These are phyloP conservation scores for Ochropacha duplaris DNA, from an alignment of 2,888 invertebrate genomes.

Conservation along the genomic window DNA sequence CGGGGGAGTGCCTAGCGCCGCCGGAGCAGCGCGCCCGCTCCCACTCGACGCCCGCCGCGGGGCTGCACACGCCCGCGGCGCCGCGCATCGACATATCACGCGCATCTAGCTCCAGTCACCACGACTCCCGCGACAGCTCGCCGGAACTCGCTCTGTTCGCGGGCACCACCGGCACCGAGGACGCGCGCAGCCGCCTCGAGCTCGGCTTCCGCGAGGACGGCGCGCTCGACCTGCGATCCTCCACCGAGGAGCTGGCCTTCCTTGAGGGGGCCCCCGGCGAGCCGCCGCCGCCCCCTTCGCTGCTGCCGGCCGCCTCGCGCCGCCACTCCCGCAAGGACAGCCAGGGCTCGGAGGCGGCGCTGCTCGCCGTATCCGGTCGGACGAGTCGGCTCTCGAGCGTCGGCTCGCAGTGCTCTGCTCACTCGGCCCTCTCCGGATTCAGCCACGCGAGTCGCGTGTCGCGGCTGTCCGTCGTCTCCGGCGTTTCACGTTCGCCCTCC, in stretches of 20 bases:
- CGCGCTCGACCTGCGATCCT: slow-evolving; percentile 92
- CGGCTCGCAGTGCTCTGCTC: slow-evolving; percentile 89
- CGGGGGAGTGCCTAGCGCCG: slow-evolving; percentile 40
- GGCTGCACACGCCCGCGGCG: slow-evolving; percentile 86
- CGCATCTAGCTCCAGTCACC: slow-evolving; percentile 94
- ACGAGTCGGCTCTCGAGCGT: slow-evolving; percentile 89
- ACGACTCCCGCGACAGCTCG: slow-evolving; percentile 92
- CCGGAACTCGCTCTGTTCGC: slow-evolving; percentile 92
- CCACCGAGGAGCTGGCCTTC: slow-evolving; percentile 94
- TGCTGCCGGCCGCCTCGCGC: slow-evolving; percentile 64
- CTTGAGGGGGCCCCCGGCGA: slow-evolving; percentile 83
- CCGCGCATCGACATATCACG: slow-evolving; percentile 95
- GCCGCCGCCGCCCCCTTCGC: slow-evolving; percentile 44
- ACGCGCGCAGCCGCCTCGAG: slow-evolving; percentile 57
- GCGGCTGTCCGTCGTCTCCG: slow-evolving; percentile 77
- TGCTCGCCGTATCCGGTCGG: slow-evolving; percentile 89
- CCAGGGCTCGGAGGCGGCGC: slow-evolving; percentile 89
- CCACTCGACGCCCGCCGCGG: slow-evolving; percentile 63
- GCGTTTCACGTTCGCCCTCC: slow-evolving; percentile 89
- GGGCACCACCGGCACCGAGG: slow-evolving; percentile 54
- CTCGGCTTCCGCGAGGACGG: slow-evolving; percentile 89
- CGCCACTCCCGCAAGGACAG: slow-evolving; percentile 87
- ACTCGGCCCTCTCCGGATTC: slow-evolving; percentile 70
- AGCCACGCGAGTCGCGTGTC: slow-evolving; percentile 59
- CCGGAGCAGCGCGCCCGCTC: slow-evolving; percentile 70